Conservation (phyloP, 2,888 invertebrate genomes). For the Eupithecia exiguata region DNA sequence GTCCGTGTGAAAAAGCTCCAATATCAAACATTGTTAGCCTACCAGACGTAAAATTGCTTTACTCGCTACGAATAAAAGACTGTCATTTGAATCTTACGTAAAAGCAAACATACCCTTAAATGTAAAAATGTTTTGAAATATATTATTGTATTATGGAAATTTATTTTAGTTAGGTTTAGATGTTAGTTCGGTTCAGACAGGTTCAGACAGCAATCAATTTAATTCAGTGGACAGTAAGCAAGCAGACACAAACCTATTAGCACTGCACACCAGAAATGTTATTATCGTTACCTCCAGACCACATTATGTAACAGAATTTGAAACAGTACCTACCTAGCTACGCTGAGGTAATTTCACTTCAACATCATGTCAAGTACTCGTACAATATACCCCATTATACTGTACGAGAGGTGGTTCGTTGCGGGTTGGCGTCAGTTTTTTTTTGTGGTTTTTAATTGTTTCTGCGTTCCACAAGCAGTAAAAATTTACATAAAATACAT, state of each 20-base stretch:
- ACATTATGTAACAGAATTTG: conserved; percentile 2
- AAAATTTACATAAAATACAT: no score
- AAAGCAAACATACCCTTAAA: no score
- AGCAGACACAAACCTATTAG: not conserved
- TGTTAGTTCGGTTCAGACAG: not conserved
- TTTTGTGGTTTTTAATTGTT: no score
- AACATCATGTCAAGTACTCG: not conserved
- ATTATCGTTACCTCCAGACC: not conserved
- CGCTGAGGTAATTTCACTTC: not conserved
- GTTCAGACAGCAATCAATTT: not conserved
- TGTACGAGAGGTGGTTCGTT: no score
- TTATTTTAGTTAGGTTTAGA: not conserved
- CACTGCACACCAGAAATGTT: not conserved
- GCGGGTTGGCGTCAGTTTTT: no score
- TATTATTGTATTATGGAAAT: no score
- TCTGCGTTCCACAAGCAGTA: no score
- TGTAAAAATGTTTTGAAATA: no score
- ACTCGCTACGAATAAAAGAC: not conserved
- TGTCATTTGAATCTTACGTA: no score
- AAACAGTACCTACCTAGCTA: not conserved
- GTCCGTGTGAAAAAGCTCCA: no score
- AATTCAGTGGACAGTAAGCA: not conserved
- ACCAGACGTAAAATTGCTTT: not conserved
- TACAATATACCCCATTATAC: no score
- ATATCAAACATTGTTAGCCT: not conserved